Evolutionary conservation across 2,888 invertebrate genomes (phyloP), one percentile per base, ranked within the genome.

Genomic region (Epistrophe grossulariae): DNA sequence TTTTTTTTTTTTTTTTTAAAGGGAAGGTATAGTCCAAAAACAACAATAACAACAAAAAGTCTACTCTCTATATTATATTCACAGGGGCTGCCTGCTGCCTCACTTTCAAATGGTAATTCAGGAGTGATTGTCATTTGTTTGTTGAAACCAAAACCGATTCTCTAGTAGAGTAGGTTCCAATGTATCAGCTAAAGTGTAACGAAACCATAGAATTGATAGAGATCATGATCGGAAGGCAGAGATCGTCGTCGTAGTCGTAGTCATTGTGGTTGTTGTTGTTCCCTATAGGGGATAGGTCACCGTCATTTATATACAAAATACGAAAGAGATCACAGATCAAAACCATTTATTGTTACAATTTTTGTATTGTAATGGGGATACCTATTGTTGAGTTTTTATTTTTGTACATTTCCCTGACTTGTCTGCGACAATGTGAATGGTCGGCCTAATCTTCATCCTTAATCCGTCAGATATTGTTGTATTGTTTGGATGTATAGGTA

Each of bases 51-150:
- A 62, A 66, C 48, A 45, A 31, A 19, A 48, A 48, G 48, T 66
- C 66, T 48, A 17, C 35, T 24, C 19, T 45, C 38, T 68, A 59
- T 55, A 10, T 7, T 68, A 59, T 55, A 10, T 7, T 2, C 31
- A 66, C 60, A 38, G 76, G 62, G 55, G 60, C 60, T 70, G 81
- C 62, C 74, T 78, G 60, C 60, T 70, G 81, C 62, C 74, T 78
- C 78, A 85, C 82, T 85, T 85, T 81, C 78, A 78, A 85, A 85
- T 85, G 78, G 78, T 82, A 85, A 85, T 85, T 85, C 85, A 81
- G 85, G 78, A 82, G 71, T 82, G 73, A 85, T 85, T 85, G 71
- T 85, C 48, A 73, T 74, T 77, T 60, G 52, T 81, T 57, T 77
- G 81, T 85, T 79, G 38, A 55, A 19, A 66, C 50, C 72, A 71